A percentile compares a stretch with the other conserved stretches of the same genome.
These are phyloP conservation scores for Propithecus deckenii DNA, from an alignment of 2,797 vertebrate species.

Conservation along the genomic window DNA sequence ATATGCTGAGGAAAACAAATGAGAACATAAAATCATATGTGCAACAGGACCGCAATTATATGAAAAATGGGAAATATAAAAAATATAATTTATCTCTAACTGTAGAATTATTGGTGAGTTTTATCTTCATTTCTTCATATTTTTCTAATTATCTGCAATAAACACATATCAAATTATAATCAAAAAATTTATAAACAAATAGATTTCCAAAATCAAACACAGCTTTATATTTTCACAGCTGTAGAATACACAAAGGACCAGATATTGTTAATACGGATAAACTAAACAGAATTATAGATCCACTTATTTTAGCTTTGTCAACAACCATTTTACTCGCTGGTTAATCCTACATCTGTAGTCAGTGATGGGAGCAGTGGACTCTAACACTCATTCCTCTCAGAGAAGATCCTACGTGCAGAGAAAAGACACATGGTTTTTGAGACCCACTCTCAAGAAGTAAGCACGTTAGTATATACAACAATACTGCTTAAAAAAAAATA, in stretches of 20 bases:
- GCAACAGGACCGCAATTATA: neutral
- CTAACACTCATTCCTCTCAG: neutral
- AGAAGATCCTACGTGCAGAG: neutral
- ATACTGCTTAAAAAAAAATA: too few relatives aligned
- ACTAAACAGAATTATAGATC: neutral
- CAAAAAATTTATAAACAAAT: neutral
- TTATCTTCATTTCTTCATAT: neutral
- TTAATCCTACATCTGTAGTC: neutral
- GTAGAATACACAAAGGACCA: neutral
- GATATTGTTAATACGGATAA: neutral
- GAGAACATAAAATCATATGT: neutral
- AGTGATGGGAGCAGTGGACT: neutral
- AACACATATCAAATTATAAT: neutral
- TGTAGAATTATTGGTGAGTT: neutral
- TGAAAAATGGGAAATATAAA: neutral
- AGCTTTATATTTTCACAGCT: neutral
- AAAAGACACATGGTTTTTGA: neutral
- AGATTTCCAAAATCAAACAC: neutral
- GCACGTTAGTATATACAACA: neutral
- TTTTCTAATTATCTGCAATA: neutral
- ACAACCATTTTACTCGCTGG: neutral
- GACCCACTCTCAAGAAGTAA: neutral
- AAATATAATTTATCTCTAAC: neutral
- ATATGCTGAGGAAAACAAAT: neutral
- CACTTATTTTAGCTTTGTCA: neutral